phyloP scores from a whole-genome alignment of 2,888 invertebrate genomes.

The Empis livida region DNA sequence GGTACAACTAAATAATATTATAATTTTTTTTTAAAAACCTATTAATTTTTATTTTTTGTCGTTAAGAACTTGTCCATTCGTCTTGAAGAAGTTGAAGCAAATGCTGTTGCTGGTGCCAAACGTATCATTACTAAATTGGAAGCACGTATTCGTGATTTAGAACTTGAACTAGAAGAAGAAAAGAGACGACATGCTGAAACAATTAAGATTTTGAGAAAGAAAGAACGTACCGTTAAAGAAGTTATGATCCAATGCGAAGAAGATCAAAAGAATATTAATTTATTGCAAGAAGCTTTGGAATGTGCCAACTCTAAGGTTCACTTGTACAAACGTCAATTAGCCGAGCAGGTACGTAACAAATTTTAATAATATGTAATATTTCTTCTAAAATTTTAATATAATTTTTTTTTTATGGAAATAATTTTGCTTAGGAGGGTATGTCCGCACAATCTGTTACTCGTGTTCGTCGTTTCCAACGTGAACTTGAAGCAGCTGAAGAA shows the following conservation, averaged over 20 bases:
- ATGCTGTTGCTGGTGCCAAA: slow-evolving; percentile 92
- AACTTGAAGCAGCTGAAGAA: slow-evolving; percentile 94
- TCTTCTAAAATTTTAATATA: background rate
- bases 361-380: no score
- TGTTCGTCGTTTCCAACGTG: slow-evolving; percentile 96
- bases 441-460: slow-evolving; percentile 87
- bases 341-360: slow-evolving; percentile 81
- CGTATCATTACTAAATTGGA: slow-evolving; percentile 97
- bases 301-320: slow-evolving; percentile 76
- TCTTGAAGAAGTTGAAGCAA: slow-evolving; percentile 92
- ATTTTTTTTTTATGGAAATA: background rate
- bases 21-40: background rate
- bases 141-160: slow-evolving; percentile 86
- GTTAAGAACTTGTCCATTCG: slow-evolving; percentile 73
- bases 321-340: slow-evolving; percentile 91
- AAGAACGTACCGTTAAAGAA: slow-evolving; percentile 94
- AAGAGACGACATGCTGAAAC: slow-evolving; percentile 95
- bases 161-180: slow-evolving; percentile 90
- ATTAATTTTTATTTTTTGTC: background rate
- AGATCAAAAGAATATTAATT: slow-evolving; percentile 87
- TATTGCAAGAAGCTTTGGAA: slow-evolving; percentile 83
- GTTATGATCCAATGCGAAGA: slow-evolving; percentile 91
- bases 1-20: slow-evolving; percentile 29
- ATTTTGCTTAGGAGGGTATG: slow-evolving; percentile 59
- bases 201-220: slow-evolving; percentile 94